A percentile compares a stretch with the other conserved stretches of the same genome.
phyloP scores from a whole-genome alignment of 2,888 invertebrate genomes.

The Lasiommata megera region DNA sequence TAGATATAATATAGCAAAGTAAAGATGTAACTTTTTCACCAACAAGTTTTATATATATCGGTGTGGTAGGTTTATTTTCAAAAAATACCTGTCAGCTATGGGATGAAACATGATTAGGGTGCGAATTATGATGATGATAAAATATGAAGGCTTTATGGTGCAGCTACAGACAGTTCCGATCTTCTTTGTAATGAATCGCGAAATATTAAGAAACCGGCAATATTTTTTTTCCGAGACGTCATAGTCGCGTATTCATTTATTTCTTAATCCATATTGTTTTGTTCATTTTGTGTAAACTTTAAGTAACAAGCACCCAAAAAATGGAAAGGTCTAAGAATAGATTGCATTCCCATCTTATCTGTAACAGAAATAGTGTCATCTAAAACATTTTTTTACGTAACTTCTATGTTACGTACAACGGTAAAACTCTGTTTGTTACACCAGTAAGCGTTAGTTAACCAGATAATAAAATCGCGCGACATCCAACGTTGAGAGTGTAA shows the following conservation, averaged over 20 bases:
- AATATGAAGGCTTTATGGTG: too few species aligned
- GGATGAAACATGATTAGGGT: too few species aligned
- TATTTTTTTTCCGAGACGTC: neutral
- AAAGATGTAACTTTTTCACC: too few species aligned
- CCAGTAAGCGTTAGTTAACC: slow-evolving; percentile 31
- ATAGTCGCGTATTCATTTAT: neutral
- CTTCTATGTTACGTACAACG: slow-evolving; percentile 22
- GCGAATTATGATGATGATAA: too few species aligned
- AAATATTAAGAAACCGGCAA: too few species aligned
- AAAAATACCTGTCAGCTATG: too few species aligned
- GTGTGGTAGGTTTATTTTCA: too few species aligned
- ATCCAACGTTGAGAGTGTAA: slow-evolving; percentile 38
- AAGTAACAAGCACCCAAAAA: slow-evolving; percentile 18
- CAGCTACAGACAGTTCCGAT: too few species aligned
- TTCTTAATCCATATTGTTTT: slow-evolving; percentile 2
- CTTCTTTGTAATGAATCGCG: too few species aligned
- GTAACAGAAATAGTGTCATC: slow-evolving; percentile 28
- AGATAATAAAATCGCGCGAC: slow-evolving; percentile 37
- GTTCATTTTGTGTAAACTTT: slow-evolving; percentile 14
- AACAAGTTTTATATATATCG: too few species aligned
- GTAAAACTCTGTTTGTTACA: slow-evolving; percentile 31
- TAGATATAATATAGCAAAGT: too few species aligned
- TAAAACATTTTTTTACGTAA: slow-evolving; percentile 29
- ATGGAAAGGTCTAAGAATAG: slow-evolving; percentile 30
- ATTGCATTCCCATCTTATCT: slow-evolving; percentile 34